phyloP scores from a whole-genome alignment of 2,888 invertebrate genomes.

The Mythimna impura region DNA sequence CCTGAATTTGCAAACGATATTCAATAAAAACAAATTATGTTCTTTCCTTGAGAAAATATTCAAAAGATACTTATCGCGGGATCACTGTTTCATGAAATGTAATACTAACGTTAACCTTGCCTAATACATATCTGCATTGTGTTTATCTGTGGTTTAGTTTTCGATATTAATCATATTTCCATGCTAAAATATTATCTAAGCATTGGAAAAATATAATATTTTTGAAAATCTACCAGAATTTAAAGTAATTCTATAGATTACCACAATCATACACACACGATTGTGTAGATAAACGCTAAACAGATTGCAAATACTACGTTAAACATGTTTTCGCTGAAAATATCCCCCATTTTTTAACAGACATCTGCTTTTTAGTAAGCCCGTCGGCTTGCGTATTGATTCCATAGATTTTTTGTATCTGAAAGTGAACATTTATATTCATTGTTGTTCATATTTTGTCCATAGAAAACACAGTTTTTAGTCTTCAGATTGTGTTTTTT shows the following conservation, averaged over 20 bases:
- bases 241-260: slow-evolving; percentile 65
- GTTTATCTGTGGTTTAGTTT: slow-evolving; percentile 58
- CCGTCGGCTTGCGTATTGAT: slow-evolving; percentile 11
- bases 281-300: slow-evolving; percentile 63
- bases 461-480: background rate
- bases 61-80: slow-evolving; percentile 26
- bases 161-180: slow-evolving; percentile 52
- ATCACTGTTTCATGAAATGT: slow-evolving; percentile 44
- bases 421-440: slow-evolving; percentile 30
- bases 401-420: slow-evolving; percentile 28
- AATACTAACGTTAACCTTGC: slow-evolving; percentile 59
- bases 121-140: slow-evolving; percentile 45
- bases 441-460: slow-evolving; percentile 21
- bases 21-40: slow-evolving; percentile 35
- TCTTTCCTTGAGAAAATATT: slow-evolving; percentile 57
- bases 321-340: slow-evolving; percentile 68
- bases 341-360: slow-evolving; percentile 25
- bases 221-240: slow-evolving; percentile 69
- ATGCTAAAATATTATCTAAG: slow-evolving; percentile 66
- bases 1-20: slow-evolving; percentile 30
- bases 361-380: slow-evolving; percentile 48
- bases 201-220: slow-evolving; percentile 64
- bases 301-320: slow-evolving; percentile 60
- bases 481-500: no score
- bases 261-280: slow-evolving; percentile 58